Percentiles rank a stretch among this genome's conserved stretches.
These are phyloP conservation scores for Ophion obscuratus DNA, from an alignment of 2,888 invertebrate species.

Conservation along the genomic window DNA sequence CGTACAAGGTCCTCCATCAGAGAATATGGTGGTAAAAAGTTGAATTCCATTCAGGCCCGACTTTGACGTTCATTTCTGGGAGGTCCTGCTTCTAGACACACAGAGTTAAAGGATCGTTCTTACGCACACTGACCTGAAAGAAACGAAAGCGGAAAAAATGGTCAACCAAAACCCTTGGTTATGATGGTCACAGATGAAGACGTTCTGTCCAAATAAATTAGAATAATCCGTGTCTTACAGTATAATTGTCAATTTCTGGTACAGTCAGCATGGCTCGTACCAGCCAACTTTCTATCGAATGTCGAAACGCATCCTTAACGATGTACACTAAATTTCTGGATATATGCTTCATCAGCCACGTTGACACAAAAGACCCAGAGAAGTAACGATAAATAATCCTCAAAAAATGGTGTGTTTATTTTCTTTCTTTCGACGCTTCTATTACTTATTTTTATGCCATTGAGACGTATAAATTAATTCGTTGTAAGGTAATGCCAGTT, in stretches of 20 bases:
- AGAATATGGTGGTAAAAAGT: constrained; percentile 83
- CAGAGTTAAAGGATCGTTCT: constrained; percentile 86
- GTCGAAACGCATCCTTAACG: constrained; percentile 84
- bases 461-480: constrained; percentile 42
- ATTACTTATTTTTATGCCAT: constrained; percentile 67
- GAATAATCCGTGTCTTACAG: constrained; percentile 1
- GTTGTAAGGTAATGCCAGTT: constrained; percentile 57
- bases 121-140: constrained; percentile 81
- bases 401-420: background rate
- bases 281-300: constrained; percentile 85
- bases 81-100: constrained; percentile 80
- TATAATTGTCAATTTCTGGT: constrained; percentile 3
- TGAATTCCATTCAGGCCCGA: constrained; percentile 86
- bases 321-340: constrained; percentile 72
- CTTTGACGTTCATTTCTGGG: constrained; percentile 84
- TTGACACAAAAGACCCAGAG: no score
- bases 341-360: constrained; percentile 82
- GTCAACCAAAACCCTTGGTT: background rate
- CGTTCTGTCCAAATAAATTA: no score
- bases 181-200: background rate
- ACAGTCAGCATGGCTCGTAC: background rate
- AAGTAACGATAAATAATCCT: no score
- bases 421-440: constrained; percentile 12
- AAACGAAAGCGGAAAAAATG: background rate
- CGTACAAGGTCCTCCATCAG: constrained; percentile 14